Base-by-base conservation (phyloP, 1,140 invertebrate species). In the Lepeophtheirus salmonis region DNA sequence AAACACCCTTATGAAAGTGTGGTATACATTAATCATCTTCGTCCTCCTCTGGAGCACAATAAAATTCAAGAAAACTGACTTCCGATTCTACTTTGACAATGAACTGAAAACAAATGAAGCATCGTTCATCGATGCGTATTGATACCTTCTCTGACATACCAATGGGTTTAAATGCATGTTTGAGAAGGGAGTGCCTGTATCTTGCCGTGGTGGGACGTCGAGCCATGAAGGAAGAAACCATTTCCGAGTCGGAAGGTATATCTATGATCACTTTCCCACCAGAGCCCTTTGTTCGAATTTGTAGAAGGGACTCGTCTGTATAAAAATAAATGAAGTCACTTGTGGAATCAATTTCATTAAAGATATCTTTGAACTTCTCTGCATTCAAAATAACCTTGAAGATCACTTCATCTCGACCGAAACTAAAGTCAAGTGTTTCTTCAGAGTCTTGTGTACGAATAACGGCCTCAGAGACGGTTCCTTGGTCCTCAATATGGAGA, bases 161-260 rank as follows among this genome's bases (percentile, higher is more conserved):
- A 20, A 54, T 24, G 23, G 52, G 52, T 23, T 54, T 54, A 54
- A 54, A 54, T 2, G 52, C 52, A 20, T 54, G 52, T 23, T 54
- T 54, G 1, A 54, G 52, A 16, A 54, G 17, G 3, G 17, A 17
- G 52, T 20, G 18, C 22, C 23, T 54, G 21, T 54, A 54, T 2
- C 18, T 18, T n/a, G 23, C 23, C 3, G 20, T 20, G n/a, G 21
- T n/a, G 23, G 20, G 10, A 14, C 21, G 14, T 4, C 21, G n/a
- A 23, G 52, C 52, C 2, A 24, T 21, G 13, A 54, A 54, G 23
- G 20, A 24, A 3, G 52, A 54, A 20, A 54, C 23, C 52, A 54
- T 21, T n/a, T 54, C 52, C 20, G 18, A 21, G 23, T 24, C 23
- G 14, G 20, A 20, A 21, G 52, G 52, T 14, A 54, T 54, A 20